Percentiles rank a stretch among this genome's conserved stretches.
Evolutionary conservation across 2,888 invertebrate genomes (phyloP).

Genomic region (Habroteleia sp.): DNA sequence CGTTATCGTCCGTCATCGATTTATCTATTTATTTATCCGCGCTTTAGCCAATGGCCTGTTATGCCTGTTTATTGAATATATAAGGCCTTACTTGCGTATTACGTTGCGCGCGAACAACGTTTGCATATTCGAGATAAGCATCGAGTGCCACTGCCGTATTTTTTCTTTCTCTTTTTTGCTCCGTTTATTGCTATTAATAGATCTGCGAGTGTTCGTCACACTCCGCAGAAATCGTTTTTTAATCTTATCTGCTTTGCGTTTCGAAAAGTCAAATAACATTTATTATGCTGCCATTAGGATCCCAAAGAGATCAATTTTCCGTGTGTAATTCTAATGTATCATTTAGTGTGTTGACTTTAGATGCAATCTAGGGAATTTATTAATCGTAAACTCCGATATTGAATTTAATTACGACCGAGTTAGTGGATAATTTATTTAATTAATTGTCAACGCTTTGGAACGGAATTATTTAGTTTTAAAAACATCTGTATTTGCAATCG

Average conservation of each 20-base stretch:
- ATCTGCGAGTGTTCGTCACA: conserved; percentile 7
- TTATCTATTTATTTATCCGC: conserved; percentile 51
- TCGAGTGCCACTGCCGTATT: conserved; percentile 11
- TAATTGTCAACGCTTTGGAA: too few relatives aligned
- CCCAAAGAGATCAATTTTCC: too few relatives aligned
- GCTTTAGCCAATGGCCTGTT: conserved; percentile 45
- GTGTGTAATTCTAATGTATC: too few relatives aligned
- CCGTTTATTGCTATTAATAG: conserved; percentile 7
- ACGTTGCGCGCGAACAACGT: conserved; percentile 3
- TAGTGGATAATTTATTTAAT: too few relatives aligned
- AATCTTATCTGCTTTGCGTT: conserved; percentile 8
- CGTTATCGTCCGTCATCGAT: conserved; percentile 62
- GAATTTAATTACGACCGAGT: too few relatives aligned
- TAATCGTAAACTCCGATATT: too few relatives aligned
- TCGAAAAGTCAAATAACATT: conserved; percentile 28
- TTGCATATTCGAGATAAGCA: conserved; percentile 20
- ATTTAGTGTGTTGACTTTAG: too few relatives aligned
- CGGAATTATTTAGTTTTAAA: too few relatives aligned
- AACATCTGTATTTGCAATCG: too few relatives aligned
- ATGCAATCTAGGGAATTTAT: too few relatives aligned
- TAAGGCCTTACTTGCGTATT: conserved; percentile 29
- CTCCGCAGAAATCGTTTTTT: conserved; percentile 8
- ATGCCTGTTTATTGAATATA: conserved; percentile 48
- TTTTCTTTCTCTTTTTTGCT: not conserved
- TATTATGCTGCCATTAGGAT: too few relatives aligned